A percentile compares a stretch with the other conserved stretches of the same genome.
Conservation (phyloP, 2,797 vertebrate genomes). For the Mico argentatus region DNA sequence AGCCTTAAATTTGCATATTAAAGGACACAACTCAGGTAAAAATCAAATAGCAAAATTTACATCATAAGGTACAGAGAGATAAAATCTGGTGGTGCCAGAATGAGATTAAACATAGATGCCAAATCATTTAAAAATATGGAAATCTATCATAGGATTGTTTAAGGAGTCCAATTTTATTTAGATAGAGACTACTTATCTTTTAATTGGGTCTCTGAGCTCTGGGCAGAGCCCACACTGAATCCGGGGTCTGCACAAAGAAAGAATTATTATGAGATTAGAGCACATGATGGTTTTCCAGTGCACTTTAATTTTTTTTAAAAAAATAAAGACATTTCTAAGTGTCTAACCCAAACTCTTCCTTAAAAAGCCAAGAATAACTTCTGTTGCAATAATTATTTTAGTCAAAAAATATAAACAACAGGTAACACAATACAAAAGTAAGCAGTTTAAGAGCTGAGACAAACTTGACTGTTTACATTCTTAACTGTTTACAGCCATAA, state of each 20-base stretch:
- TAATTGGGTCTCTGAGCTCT: background rate
- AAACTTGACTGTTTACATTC: background rate
- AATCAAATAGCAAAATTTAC: background rate
- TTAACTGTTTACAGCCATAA: background rate
- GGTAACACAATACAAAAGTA: background rate
- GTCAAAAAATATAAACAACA: background rate
- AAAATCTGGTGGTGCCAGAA: background rate
- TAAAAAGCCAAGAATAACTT: background rate
- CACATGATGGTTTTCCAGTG: background rate
- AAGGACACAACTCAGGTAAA: background rate
- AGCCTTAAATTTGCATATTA: background rate
- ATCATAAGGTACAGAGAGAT: background rate
- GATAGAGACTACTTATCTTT: background rate
- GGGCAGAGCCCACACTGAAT: background rate
- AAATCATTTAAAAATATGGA: background rate
- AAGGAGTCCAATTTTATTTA: background rate
- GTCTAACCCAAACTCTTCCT: background rate
- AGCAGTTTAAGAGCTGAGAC: background rate
- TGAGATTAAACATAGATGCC: background rate
- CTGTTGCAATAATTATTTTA: background rate
- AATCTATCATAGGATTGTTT: background rate
- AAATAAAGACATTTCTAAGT: background rate
- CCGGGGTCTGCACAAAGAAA: background rate
- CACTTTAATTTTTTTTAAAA: fast-evolving
- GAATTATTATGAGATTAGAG: background rate